Evolutionary conservation across 2,888 invertebrate genomes (phyloP), one percentile per base, ranked within the genome.

Genomic region (Imbricaverruca yamaguchii): DNA sequence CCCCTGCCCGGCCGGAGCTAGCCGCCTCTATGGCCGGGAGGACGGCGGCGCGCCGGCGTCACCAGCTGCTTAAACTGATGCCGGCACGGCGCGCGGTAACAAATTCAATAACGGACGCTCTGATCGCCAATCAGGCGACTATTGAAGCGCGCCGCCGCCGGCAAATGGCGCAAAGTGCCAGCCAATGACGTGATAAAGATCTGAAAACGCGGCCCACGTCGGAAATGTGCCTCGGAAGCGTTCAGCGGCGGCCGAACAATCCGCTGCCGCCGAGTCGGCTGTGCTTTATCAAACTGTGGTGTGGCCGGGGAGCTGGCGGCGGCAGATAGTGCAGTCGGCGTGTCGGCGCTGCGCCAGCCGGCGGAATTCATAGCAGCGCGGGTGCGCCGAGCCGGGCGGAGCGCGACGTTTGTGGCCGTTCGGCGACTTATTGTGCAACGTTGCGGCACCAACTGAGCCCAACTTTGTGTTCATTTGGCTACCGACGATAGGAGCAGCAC

Each of bases 111-210:
- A 74, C 53, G 53, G 74, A 39, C 11, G 74, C 74, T 74, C 15
- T 53, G 53, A 53, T 53, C 53, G 74, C 53, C 74, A 74, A 74
- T 74, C 74, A 74, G 74, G 12, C 74, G 53, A 8, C 74, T 53
- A 74, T 74, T 74, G 74, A 74, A 74, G 74, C 74, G 74, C 74
- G 53, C 18, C 74, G 74, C 74, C 74, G 53, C 74, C 74, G 74
- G 74, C 53, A 53, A 74, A 25, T 74, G 74, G 74, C 74, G 74
- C 74, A 74, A 74, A 74, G 74, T 74, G 74, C 53, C 74, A 12
- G 74, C 74, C 74, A 74, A 74, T 74, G 74, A 53, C 12, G 53
- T 53, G 74, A 74, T 74, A 74, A 74, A 53, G 74, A 74, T 74
- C 74, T 39, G 74, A 74, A 18, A 74, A 74, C 53, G 13, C 23